phyloP scores from a whole-genome alignment of 1,140 invertebrate species.

The Lordiphosa collinella region DNA sequence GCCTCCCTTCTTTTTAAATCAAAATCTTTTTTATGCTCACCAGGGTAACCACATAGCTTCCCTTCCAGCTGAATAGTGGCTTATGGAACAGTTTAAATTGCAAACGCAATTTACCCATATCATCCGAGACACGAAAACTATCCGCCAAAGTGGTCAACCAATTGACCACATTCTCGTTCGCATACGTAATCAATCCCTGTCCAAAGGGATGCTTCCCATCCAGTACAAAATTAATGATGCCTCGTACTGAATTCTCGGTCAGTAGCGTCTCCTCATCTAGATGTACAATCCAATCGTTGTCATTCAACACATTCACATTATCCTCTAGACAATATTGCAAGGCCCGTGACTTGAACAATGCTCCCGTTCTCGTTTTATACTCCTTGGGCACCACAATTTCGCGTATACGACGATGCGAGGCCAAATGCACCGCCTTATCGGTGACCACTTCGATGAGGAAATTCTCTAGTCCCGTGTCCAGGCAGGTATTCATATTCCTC shows the following conservation, averaged over 20 bases:
- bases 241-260: conserved; percentile 93
- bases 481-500: conserved; percentile 93
- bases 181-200: conserved; percentile 98
- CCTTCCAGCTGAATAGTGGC: conserved; percentile 98
- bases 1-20: too few species aligned
- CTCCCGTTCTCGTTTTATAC: conserved; percentile 93
- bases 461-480: conserved; percentile 95
- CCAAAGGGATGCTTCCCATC: conserved; percentile 98
- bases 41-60: conserved; percentile 96
- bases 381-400: conserved; percentile 93
- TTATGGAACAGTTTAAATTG: conserved; percentile 97
- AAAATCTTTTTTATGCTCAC: conserved; percentile 82
- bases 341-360: conserved; percentile 96
- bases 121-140: conserved; percentile 97
- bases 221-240: conserved; percentile 97
- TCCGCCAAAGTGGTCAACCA: conserved; percentile 98
- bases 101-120: conserved; percentile 96
- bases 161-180: conserved; percentile 97
- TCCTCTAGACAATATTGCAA: conserved; percentile 97
- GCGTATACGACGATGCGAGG: conserved; percentile 86
- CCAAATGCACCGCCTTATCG: conserved; percentile 91
- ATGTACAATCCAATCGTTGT: conserved; percentile 98
- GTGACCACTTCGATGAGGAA: conserved; percentile 99
- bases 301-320: conserved; percentile 91
- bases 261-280: conserved; percentile 98